Conservation (phyloP, 2,113 vertebrate species). For the Arenaria interpres region DNA sequence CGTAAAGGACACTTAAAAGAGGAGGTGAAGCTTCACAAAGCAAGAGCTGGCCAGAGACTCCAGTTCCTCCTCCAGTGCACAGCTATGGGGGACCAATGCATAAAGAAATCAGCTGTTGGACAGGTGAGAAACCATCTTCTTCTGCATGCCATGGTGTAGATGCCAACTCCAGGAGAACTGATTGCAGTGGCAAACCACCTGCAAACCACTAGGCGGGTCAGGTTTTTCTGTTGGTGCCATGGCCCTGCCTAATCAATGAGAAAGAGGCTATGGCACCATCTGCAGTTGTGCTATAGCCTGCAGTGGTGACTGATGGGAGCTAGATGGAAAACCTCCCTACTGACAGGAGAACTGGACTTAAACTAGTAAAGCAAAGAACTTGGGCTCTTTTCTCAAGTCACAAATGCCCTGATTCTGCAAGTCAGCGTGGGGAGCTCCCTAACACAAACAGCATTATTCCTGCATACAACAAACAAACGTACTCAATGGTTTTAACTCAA, state of each 20-base stretch:
- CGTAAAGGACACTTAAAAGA: neutral
- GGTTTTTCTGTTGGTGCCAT: accelerated
- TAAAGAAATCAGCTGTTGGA: neutral
- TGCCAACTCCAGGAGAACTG: neutral
- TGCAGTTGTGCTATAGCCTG: neutral
- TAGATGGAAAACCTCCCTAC: neutral
- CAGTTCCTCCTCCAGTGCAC: neutral
- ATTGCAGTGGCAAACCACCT: neutral
- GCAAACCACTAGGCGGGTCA: neutral
- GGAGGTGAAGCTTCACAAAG: neutral
- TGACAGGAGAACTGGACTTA: neutral
- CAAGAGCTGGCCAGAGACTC: neutral
- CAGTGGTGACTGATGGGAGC: neutral
- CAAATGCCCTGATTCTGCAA: neutral
- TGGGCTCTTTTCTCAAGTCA: neutral
- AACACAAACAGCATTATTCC: neutral
- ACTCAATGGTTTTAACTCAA: neutral
- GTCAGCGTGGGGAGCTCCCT: accelerated
- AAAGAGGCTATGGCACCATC: neutral
- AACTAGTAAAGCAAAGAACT: neutral
- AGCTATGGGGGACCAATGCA: neutral
- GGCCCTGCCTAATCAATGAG: neutral
- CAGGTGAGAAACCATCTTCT: neutral
- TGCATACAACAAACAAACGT: neutral
- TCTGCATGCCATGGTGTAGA: neutral